Evolutionary conservation across 2,797 vertebrate genomes (phyloP), one percentile per base, ranked within the genome.

Genomic region (Cirrhinus molitorella): DNA sequence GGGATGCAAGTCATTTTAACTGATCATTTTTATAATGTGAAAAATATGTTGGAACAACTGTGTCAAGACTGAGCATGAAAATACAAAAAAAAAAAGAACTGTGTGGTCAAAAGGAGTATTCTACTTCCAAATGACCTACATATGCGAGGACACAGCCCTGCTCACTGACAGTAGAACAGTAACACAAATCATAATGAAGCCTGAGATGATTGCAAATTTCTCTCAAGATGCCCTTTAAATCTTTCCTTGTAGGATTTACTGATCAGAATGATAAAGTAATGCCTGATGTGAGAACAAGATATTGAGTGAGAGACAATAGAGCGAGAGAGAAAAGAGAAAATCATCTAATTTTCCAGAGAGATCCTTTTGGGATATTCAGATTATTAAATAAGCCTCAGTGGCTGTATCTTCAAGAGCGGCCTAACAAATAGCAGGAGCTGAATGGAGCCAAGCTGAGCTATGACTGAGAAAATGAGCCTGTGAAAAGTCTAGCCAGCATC

Each of bases 381-480:
- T 95, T 95, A 95, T 95, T 95, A 95, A 95, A 94, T 95, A 94
- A 94, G 91, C 93, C 94, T 94, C 94, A 93, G 91, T 89, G 85
- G 91, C 93, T 91, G 92, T 93, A 92, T 94, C 94, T 94, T 95
- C 93, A 94, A 92, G 91, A 92, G 90, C 87, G 93, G 89, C 92
- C 91, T 91, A 95, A 93, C 92, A 92, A 94, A 94, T 92, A 85
- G 85, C 82, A 84, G 49, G 85, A 91, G 89, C 91, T 89, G 43
- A 70, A 78, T 51, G 40, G 53, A 83, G 49, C 57, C 14, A 13
- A 73, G 84, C 87, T 91, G 84, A 86, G 90, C 70, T 85, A 89
- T 90, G 91, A 90, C 91, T 91, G 90, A 89, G 91, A 93, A 94
- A 95, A 95, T 94, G 93, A 95, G 94, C 93, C 92, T 91, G 91